Percentiles rank a stretch among this genome's conserved stretches.
Evolutionary conservation across 1,140 invertebrate species (phyloP).

Genomic region (Anagrus nilaparvatae): DNA sequence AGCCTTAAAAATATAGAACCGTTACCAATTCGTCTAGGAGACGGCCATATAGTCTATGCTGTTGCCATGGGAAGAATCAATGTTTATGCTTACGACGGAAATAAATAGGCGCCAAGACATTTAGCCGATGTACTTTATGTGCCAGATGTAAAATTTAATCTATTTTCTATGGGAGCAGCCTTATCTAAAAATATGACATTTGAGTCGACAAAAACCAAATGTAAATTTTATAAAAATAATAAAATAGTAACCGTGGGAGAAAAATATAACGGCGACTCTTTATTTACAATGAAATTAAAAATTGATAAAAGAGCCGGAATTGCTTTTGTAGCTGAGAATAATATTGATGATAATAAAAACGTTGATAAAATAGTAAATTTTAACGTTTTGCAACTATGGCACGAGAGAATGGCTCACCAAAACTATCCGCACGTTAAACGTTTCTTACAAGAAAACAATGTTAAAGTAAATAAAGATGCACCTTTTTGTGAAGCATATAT

Average conservation of each 20-base stretch:
- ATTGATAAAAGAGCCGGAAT: constrained; percentile 13
- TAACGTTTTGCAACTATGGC: constrained; percentile 24
- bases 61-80: constrained; percentile 25
- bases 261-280: neutral
- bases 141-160: constrained; percentile 34
- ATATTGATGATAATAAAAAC: constrained; percentile 16
- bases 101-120: constrained; percentile 17
- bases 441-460: constrained; percentile 21
- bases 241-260: neutral
- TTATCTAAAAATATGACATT: constrained; percentile 4
- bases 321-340: constrained; percentile 11
- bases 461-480: constrained; percentile 14
- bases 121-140: constrained; percentile 33
- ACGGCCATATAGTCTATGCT: constrained; percentile 14
- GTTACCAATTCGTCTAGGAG: constrained; percentile 15
- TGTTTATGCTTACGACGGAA: constrained; percentile 20
- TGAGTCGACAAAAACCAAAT: constrained; percentile 1
- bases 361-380: no score
- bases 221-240: neutral
- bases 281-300: constrained; percentile 12
- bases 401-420: constrained; percentile 31
- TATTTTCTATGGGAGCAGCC: constrained; percentile 32
- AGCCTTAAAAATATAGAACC: constrained; percentile 6
- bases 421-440: constrained; percentile 26
- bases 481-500: constrained; percentile 28